Evolutionary conservation across 1,140 invertebrate genomes (phyloP), one percentile per base, ranked within the genome.

Genomic region (Reticulitermes speratus): DNA sequence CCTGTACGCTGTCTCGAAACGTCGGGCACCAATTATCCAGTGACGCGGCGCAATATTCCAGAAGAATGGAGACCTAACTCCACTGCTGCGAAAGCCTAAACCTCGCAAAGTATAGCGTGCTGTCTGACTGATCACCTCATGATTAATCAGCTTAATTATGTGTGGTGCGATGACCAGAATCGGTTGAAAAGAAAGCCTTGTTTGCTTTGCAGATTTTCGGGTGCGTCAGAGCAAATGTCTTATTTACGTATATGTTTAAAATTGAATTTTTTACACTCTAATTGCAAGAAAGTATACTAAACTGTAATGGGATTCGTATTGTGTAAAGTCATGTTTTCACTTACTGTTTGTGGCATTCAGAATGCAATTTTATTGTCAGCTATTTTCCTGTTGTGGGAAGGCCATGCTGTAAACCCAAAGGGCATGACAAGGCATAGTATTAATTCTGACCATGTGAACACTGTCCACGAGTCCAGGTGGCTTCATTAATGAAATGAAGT

Each of bases 391-490:
- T 8, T 75, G 65, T 30, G 25, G 65, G 65, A 75, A 75, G 65
- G 25, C 65, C n/a, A 30, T 30, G 65, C 65, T 75, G 65, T 30
- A 30, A 25, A 30, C 25, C 65, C 65, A 75, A n/a, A 75, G 65
- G 65, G 65, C 65, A 75, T 75, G 65, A 14, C 3, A 75, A 75
- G n/a, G n/a, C n/a, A 2, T 30, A 75, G 65, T n/a, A 75, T 75
- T 75, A 75, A 75, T 75, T 75, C n/a, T n/a, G 65, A 75, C 65
- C 65, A 75, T 75, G 65, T 19, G 65, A 75, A 75, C n/a, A 5
- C 65, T 14, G 65, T n/a, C 25, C 9, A 75, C 14, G 65, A 25
- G 30, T 75, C 25, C 65, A 75, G 65, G 25, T 75, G 65, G 65
- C 65, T 75, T 75, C n/a, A 75, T 30, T 75, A 75, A 6, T 30